phyloP scores from a whole-genome alignment of 2,113 vertebrate genomes.

The Dromaius novaehollandiae region DNA sequence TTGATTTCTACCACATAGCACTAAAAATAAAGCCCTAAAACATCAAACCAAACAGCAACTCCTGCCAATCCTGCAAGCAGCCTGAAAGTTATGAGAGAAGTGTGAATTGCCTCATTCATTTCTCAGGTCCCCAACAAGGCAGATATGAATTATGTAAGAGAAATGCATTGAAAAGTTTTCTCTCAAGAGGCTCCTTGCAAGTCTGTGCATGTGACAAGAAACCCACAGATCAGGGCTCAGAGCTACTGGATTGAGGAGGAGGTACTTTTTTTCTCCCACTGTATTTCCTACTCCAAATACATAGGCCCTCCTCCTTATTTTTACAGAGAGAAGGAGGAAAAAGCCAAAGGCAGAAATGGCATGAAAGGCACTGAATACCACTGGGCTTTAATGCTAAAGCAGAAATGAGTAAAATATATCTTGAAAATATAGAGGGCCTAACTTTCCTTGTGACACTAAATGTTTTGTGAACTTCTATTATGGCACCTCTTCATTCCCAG shows the following conservation, averaged over 20 bases:
- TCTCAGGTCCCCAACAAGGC: background rate
- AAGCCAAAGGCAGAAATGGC: background rate
- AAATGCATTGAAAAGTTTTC: background rate
- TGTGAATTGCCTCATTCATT: constrained; percentile 21
- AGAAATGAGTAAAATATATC: background rate
- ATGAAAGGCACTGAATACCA: background rate
- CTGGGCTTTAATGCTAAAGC: background rate
- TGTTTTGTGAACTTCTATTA: too few species aligned
- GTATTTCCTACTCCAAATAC: background rate
- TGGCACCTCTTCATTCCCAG: too few species aligned
- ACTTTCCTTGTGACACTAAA: too few species aligned
- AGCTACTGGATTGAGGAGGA: background rate
- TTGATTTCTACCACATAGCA: background rate
- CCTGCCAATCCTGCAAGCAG: constrained; percentile 18
- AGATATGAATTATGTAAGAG: background rate
- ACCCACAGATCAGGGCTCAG: background rate
- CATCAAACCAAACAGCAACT: background rate
- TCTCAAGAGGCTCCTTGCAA: background rate
- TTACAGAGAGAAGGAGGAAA: background rate
- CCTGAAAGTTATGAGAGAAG: background rate
- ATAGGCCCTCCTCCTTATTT: background rate
- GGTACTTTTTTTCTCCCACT: background rate
- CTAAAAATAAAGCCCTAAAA: background rate
- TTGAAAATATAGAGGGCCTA: background rate
- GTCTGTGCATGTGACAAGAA: background rate